A percentile compares a stretch with the other conserved stretches of the same genome.
Conservation (phyloP, 2,888 invertebrate species). For the Chrysopilus asiliformis region DNA sequence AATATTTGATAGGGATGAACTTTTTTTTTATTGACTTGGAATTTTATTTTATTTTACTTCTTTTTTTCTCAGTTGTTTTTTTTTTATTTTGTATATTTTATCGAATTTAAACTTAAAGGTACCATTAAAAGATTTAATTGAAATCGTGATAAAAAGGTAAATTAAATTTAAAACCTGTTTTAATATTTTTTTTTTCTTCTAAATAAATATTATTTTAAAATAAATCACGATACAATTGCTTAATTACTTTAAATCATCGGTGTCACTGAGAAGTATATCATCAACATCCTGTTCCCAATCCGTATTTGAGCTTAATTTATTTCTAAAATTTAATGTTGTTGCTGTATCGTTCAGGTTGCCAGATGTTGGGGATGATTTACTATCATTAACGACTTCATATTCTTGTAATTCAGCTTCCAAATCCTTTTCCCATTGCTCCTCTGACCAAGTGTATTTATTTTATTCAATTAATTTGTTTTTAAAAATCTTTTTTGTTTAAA, state of each 20-base stretch:
- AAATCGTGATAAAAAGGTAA: too few relatives aligned
- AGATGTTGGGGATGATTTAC: constrained; percentile 23
- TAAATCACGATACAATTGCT: constrained; percentile 38
- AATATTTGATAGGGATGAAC: too few relatives aligned
- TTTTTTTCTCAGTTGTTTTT: too few relatives aligned
- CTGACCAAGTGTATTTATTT: constrained; percentile 27
- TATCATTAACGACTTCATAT: constrained; percentile 73
- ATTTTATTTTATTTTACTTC: too few relatives aligned
- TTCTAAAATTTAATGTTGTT: constrained; percentile 30
- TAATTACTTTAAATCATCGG: constrained; percentile 39
- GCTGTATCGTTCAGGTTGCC: constrained; percentile 18
- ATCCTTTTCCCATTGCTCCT: constrained; percentile 95
- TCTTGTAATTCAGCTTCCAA: constrained; percentile 89
- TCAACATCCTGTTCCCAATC: constrained; percentile 37
- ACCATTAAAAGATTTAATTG: too few relatives aligned
- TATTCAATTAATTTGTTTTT: constrained; percentile 3
- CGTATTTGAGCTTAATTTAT: constrained; percentile 31
- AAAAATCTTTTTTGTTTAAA: neutral
- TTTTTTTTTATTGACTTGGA: too few relatives aligned
- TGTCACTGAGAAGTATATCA: constrained; percentile 31
- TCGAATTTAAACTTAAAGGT: too few relatives aligned
- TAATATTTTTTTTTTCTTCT: neutral
- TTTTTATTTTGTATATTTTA: constrained; percentile 1
- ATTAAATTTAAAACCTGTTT: neutral
- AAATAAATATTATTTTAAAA: constrained; percentile 23